Conservation (phyloP, 2,888 invertebrate species). For the Brassicogethes aeneus region DNA sequence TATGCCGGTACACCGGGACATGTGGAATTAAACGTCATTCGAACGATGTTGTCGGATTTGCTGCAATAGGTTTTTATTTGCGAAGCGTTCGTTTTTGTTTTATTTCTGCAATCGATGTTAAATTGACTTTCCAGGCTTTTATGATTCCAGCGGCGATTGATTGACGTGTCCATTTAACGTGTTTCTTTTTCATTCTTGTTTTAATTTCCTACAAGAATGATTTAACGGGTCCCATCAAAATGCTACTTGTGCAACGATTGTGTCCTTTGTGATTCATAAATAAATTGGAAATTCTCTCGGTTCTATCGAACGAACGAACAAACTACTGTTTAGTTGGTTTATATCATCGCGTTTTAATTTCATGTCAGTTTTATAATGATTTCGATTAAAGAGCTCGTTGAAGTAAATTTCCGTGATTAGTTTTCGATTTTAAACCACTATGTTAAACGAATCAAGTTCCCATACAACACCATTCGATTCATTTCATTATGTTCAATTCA, state of each 20-base stretch:
- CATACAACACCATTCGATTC: too few relatives aligned
- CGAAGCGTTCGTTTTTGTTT: conserved; percentile 12
- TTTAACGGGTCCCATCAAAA: conserved; percentile 25
- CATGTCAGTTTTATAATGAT: conserved; percentile 17
- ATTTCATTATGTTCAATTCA: too few relatives aligned
- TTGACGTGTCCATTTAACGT: conserved; percentile 18
- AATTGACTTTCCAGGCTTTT: conserved; percentile 11
- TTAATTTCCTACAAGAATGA: conserved; percentile 26
- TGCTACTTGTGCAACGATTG: conserved; percentile 20
- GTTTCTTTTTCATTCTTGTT: conserved; percentile 26
- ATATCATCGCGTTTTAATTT: conserved; percentile 11
- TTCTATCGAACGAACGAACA: too few relatives aligned
- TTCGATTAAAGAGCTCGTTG: conserved; percentile 14
- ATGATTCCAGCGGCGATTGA: conserved; percentile 9
- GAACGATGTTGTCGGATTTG: conserved; percentile 34
- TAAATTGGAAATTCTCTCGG: conserved; percentile 20
- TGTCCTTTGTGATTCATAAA: conserved; percentile 15
- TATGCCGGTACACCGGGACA: too few relatives aligned
- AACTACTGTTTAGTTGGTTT: too few relatives aligned
- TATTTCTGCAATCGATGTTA: conserved; percentile 5
- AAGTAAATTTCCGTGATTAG: conserved; percentile 4
- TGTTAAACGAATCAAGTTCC: too few relatives aligned
- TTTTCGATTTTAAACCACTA: conserved; percentile 1
- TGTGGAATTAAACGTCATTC: conserved; percentile 38
- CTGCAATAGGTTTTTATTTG: conserved; percentile 17